These are phyloP conservation scores for Cyprinodon tularosa DNA, from an alignment of 2,113 vertebrate species.

Conservation along the genomic window DNA sequence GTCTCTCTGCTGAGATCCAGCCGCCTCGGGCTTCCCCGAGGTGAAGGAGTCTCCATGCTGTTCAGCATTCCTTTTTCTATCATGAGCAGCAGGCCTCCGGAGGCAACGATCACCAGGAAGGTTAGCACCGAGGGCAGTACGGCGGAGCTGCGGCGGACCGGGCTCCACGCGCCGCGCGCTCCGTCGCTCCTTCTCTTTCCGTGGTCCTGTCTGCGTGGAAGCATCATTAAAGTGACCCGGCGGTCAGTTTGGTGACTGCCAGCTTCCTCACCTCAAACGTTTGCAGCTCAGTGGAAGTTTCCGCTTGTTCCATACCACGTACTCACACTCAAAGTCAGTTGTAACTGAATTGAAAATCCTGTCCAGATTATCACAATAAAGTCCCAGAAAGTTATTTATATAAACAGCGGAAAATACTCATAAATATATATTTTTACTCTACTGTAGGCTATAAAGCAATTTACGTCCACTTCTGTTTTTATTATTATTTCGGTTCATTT, in stretches of 20 bases:
- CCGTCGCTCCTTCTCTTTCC: slow-evolving; percentile 43
- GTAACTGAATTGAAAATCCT: slow-evolving; percentile 2
- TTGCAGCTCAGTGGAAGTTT: not conserved
- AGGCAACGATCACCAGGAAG: slow-evolving; percentile 94
- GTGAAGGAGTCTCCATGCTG: slow-evolving; percentile 85
- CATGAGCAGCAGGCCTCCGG: slow-evolving; percentile 93
- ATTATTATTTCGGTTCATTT: not conserved
- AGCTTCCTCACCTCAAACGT: not conserved
- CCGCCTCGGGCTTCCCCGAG: slow-evolving; percentile 49
- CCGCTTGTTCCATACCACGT: slow-evolving; percentile 45
- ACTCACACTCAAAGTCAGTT: slow-evolving; percentile 45
- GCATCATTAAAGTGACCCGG: slow-evolving; percentile 44
- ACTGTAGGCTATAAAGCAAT: too few species aligned
- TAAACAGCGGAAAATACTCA: not conserved
- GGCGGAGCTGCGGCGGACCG: slow-evolving; percentile 70
- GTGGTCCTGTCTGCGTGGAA: slow-evolving; percentile 60
- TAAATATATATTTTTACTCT: not conserved
- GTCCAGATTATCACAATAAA: slow-evolving; percentile 45
- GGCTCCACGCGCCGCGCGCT: slow-evolving; percentile 38
- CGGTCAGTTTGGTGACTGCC: not conserved
- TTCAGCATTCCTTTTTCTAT: slow-evolving; percentile 94
- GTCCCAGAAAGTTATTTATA: rapidly evolving
- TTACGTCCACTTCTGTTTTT: too few species aligned
- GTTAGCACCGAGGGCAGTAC: slow-evolving; percentile 93
- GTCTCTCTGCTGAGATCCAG: slow-evolving; percentile 31